phyloP scores from a whole-genome alignment of 1,140 invertebrate species.

The Chelonus insularis region DNA sequence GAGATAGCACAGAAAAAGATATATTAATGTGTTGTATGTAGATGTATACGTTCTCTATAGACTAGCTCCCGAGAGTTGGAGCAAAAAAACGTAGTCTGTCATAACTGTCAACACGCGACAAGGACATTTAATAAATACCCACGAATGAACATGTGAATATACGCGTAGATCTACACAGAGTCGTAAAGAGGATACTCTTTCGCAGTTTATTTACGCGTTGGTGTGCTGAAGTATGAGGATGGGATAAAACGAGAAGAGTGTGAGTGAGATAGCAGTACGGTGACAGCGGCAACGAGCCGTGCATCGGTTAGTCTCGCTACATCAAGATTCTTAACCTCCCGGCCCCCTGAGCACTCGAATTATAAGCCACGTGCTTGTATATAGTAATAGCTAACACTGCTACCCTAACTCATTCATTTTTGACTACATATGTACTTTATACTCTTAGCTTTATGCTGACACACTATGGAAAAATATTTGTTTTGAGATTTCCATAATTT shows the following conservation, averaged over 20 bases:
- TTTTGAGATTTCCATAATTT: too few species aligned
- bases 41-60: neutral
- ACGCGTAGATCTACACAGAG: neutral
- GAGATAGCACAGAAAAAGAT: too few species aligned
- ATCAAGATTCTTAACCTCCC: conserved; percentile 46
- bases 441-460: too few species aligned
- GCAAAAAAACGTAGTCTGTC: conserved; percentile 24
- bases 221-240: neutral
- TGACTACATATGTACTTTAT: too few species aligned
- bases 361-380: conserved; percentile 17
- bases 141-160: conserved; percentile 8
- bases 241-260: conserved; percentile 12
- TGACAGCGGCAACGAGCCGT: conserved; percentile 59
- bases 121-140: conserved; percentile 43
- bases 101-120: conserved; percentile 42
- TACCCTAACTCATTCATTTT: too few species aligned
- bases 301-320: conserved; percentile 57
- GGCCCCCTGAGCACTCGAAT: conserved; percentile 12
- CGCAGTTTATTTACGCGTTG: neutral
- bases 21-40: neutral
- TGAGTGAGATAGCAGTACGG: conserved; percentile 50
- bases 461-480: too few species aligned
- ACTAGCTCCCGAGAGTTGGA: neutral
- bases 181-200: neutral
- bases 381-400: too few species aligned